These are phyloP conservation scores for Rhodinocichla rosea DNA, from an alignment of 2,113 vertebrate species.

Conservation along the genomic window DNA sequence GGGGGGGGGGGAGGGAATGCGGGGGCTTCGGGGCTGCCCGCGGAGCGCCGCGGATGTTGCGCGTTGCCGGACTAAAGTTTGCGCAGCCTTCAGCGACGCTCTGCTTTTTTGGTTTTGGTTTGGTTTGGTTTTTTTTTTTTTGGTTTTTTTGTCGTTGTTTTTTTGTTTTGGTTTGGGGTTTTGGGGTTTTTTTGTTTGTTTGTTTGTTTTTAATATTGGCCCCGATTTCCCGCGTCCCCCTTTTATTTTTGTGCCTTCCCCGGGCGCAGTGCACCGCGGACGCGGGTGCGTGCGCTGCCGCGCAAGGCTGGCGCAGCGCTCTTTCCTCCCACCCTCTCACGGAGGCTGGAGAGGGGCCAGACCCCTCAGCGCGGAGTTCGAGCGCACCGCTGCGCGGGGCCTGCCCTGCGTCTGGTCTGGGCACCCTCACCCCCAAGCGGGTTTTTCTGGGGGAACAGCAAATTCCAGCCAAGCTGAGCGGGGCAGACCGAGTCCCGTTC, in stretches of 20 bases:
- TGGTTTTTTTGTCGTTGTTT: no score
- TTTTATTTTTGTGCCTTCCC: background rate
- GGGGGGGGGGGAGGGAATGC: background rate
- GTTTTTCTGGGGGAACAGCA: background rate
- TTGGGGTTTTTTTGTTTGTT: background rate
- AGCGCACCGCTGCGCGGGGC: background rate
- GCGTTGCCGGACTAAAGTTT: background rate
- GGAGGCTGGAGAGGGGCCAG: no score
- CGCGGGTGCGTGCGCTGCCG: background rate
- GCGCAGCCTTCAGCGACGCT: background rate
- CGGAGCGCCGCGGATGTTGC: background rate
- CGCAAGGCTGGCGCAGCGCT: background rate
- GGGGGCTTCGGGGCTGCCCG: background rate
- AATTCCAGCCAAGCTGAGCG: background rate
- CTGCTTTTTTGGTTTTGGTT: background rate
- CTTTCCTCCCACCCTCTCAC: background rate
- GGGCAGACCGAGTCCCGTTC: background rate
- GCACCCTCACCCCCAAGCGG: background rate
- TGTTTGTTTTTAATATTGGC: background rate
- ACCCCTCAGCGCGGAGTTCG: background rate
- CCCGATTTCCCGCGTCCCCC: background rate
- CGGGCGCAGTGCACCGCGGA: background rate
- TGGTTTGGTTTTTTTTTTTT: no score
- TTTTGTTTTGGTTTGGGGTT: no score
- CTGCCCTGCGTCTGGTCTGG: background rate